Conservation (phyloP, 2,113 vertebrate species). For the Hemiscyllium ocellatum region DNA sequence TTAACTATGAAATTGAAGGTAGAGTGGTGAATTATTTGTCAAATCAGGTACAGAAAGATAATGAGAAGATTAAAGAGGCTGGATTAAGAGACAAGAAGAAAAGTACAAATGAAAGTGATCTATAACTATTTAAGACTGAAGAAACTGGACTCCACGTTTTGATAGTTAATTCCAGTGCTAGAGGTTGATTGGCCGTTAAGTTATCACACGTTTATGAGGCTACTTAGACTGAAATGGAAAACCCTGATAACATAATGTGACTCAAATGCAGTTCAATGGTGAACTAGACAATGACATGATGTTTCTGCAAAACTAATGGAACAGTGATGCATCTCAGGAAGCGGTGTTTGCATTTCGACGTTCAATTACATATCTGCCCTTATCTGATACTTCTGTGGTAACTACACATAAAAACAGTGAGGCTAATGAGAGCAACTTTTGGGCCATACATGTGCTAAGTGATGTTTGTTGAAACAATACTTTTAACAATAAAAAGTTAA, state of each 20-base stretch:
- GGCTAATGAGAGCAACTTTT: background rate
- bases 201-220: background rate
- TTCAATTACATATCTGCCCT: background rate
- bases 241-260: background rate
- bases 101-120: background rate
- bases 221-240: background rate
- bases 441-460: background rate
- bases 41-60: background rate
- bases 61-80: background rate
- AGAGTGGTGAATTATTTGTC: background rate
- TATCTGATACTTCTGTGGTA: background rate
- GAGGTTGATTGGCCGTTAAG: background rate
- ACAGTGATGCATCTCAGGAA: background rate
- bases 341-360: background rate
- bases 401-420: background rate
- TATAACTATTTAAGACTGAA: background rate
- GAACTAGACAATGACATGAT: background rate
- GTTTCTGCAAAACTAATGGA: background rate
- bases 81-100: background rate
- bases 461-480: background rate
- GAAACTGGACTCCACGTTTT: background rate
- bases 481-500: too few species aligned
- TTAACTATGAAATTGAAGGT: background rate
- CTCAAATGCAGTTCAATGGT: background rate
- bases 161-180: background rate